Percentiles rank a stretch among this genome's conserved stretches.
Conservation (phyloP, 1,140 invertebrate species). For the Pseudomyrmex sp. region DNA sequence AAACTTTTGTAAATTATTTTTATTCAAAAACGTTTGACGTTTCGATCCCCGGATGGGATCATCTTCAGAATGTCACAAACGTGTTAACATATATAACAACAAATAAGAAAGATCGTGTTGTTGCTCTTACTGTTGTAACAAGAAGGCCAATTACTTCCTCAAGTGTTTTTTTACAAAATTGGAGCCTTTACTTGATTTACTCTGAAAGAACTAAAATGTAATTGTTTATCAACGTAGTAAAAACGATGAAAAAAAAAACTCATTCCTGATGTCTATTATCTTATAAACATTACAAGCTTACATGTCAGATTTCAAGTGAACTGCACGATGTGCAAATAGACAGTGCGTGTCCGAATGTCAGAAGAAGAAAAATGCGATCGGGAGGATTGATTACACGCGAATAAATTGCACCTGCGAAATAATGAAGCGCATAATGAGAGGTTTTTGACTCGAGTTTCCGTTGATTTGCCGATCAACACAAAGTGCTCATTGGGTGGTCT, state of each 20-base stretch:
- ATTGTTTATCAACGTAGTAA: background rate
- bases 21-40: too few species aligned
- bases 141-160: too few species aligned
- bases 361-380: conserved; percentile 4
- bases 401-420: conserved; percentile 44
- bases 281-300: conserved; percentile 10
- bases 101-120: too few species aligned
- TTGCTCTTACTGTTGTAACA: too few species aligned
- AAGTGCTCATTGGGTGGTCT: conserved; percentile 71
- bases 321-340: background rate
- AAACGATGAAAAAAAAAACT: background rate
- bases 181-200: too few species aligned
- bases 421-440: conserved; percentile 64
- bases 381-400: conserved; percentile 12
- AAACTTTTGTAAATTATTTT: too few species aligned
- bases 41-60: too few species aligned
- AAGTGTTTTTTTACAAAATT: too few species aligned
- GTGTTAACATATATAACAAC: too few species aligned
- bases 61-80: too few species aligned
- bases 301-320: conserved; percentile 10
- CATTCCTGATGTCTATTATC: background rate
- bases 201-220: background rate
- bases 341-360: background rate
- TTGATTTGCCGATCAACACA: conserved; percentile 61
- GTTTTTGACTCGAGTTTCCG: conserved; percentile 65